Percentiles rank a stretch among this genome's conserved stretches.
Evolutionary conservation across 2,797 vertebrate genomes (phyloP).

Genomic region (Apogon hyalosoma): DNA sequence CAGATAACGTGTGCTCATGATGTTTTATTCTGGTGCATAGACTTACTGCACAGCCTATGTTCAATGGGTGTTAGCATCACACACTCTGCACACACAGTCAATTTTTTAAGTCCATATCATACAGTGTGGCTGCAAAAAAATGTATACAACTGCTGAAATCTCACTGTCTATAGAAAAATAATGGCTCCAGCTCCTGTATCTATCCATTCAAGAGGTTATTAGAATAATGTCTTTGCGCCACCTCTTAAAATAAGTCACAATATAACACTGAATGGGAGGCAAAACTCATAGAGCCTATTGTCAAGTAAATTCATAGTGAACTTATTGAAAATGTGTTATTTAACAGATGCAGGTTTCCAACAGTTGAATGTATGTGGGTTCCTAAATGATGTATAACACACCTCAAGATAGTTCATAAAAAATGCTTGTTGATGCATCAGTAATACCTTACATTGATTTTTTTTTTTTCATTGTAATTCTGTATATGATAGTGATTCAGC

Average conservation of each 20-base stretch:
- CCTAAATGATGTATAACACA: slow-evolving; percentile 8
- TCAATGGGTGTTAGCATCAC: too few relatives aligned
- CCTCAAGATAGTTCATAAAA: not conserved
- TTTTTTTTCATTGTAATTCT: slow-evolving; percentile 23
- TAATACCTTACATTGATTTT: not conserved
- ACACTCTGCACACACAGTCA: too few relatives aligned
- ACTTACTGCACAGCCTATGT: too few relatives aligned
- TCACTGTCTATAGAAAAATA: slow-evolving; percentile 13
- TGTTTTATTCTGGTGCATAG: too few relatives aligned
- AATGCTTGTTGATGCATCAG: slow-evolving; percentile 31
- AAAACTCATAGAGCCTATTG: slow-evolving; percentile 22
- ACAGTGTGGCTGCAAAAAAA: too few relatives aligned
- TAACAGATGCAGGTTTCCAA: slow-evolving; percentile 2
- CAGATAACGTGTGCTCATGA: too few relatives aligned
- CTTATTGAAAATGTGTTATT: slow-evolving; percentile 2
- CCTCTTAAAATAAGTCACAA: slow-evolving; percentile 44
- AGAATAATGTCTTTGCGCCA: slow-evolving; percentile 30
- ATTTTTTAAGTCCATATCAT: too few relatives aligned
- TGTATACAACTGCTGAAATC: too few relatives aligned
- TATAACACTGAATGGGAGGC: slow-evolving; percentile 15
- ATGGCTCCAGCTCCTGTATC: slow-evolving; percentile 16
- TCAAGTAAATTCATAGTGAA: slow-evolving; percentile 5
- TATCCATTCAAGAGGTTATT: slow-evolving; percentile 17
- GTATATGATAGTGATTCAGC: slow-evolving; percentile 1
- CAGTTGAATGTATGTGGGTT: slow-evolving; percentile 9